Evolutionary conservation across 2,888 invertebrate genomes (phyloP).

Genomic region (Acronicta alni): DNA sequence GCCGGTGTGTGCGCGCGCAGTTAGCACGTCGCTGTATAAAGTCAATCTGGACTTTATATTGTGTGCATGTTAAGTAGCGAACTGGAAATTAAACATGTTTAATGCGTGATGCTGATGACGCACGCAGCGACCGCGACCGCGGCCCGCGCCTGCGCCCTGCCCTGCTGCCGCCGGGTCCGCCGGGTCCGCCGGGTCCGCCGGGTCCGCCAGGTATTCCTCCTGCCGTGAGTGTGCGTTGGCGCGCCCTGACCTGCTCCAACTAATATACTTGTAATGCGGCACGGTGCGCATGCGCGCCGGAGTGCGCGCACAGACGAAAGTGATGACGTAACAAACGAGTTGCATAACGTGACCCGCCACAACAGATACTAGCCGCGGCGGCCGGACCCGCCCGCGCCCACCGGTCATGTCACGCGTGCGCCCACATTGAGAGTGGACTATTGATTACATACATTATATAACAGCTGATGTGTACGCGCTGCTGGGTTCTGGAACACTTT

Average conservation of each 20-base stretch:
- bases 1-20: not conserved
- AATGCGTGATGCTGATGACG: not conserved
- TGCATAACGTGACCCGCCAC: conserved; percentile 2
- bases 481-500: conserved; percentile 18
- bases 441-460: conserved; percentile 39
- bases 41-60: not conserved
- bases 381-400: not conserved
- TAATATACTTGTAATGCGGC: not conserved
- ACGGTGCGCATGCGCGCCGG: not conserved
- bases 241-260: conserved; percentile 7
- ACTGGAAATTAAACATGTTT: conserved; percentile 29
- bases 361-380: not conserved
- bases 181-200: not conserved
- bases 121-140: not conserved
- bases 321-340: conserved; percentile 6
- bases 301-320: conserved; percentile 3
- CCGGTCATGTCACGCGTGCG: not conserved
- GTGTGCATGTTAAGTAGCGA: conserved; percentile 19
- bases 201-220: not conserved
- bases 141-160: no score
- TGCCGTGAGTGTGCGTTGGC: not conserved
- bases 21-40: conserved; percentile 17
- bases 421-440: conserved; percentile 21
- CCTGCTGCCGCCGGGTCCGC: not conserved
- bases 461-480: conserved; percentile 14